Base-by-base conservation (phyloP, 2,113 vertebrate species). In the Anas platyrhynchos region DNA sequence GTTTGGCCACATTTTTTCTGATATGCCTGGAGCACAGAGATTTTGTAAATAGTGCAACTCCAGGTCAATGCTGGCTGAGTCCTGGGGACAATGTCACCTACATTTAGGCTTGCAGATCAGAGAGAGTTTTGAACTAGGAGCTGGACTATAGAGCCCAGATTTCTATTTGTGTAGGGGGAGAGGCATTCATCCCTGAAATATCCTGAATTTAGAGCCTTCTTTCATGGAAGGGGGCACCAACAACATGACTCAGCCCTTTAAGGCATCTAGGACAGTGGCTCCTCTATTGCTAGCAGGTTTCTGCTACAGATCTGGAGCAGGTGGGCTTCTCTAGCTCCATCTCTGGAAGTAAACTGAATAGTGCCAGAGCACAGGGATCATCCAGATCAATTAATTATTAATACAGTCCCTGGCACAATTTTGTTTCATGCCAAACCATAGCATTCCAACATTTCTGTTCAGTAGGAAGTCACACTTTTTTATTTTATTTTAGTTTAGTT, bases 1-100 rank as follows among this genome's bases (percentile, higher is more conserved):
- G 95, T 88, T 89, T 83, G 67, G 20, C 91, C 36, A 83, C 84
- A 91, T 95, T 94, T 94, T 95, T 93, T 79, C 83, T 92, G 41
- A 44, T 85, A 83, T 55, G 91, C 96, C 93, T 79, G 83, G 88
- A 94, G 90, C 88, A 78, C 25, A 96, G 34, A 75, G 44, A 79
- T 92, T 93, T 77, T 93, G 77, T 50, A 93, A 81, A 75, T 88
- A 86, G 75, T 68, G 69, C 48, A 86, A 50, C 34, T 84, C 52
- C 23, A 75, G 83, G 65, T 93, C 83, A 72, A 25, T 82, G 73
- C 52, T 92, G 46, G 25, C 21, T 58, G 61, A 79, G 58, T 88
- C 20, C 72, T 59, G 41, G 36, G 15, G 71, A 76, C 11, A 87
- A 86, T 78, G 81, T 54, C 16, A 73, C 34, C 36, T 86, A 16